phyloP scores from a whole-genome alignment of 2,797 vertebrate species.

The Eospalax fontanierii region DNA sequence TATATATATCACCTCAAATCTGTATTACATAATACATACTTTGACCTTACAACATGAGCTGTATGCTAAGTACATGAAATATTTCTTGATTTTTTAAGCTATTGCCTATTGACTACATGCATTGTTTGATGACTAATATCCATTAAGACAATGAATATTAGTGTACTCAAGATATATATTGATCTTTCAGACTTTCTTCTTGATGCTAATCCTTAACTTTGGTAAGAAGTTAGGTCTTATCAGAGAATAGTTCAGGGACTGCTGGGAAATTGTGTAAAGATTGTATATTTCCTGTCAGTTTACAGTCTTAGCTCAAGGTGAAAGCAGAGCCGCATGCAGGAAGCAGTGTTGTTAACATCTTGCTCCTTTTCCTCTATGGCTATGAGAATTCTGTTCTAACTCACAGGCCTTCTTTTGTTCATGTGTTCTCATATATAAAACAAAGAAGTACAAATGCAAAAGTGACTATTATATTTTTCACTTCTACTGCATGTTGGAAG shows the following conservation, averaged over 20 bases:
- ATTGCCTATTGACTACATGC: not conserved
- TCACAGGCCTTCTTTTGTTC: not conserved
- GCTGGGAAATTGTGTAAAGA: not conserved
- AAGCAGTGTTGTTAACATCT: not conserved
- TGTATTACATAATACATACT: not conserved
- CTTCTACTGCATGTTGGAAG: not conserved
- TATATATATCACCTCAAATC: not conserved
- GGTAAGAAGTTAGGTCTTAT: not conserved
- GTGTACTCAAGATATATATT: slow-evolving; percentile 1
- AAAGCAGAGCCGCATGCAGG: not conserved
- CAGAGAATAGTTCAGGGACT: slow-evolving; percentile 4
- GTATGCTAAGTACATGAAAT: slow-evolving; percentile 4
- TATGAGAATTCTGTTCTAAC: not conserved
- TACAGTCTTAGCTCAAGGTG: not conserved
- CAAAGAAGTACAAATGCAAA: not conserved
- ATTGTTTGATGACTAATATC: slow-evolving; percentile 1
- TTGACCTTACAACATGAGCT: slow-evolving; percentile 16
- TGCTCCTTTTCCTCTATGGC: not conserved
- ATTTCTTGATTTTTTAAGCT: not conserved
- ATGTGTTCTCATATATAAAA: not conserved
- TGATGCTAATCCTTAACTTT: slow-evolving; percentile 18
- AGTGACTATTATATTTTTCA: not conserved
- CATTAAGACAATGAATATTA: not conserved
- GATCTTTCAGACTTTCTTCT: not conserved
- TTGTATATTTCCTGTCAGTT: not conserved